Base-by-base conservation (phyloP, 2,888 invertebrate genomes). In the Caenorhabditis sp. region DNA sequence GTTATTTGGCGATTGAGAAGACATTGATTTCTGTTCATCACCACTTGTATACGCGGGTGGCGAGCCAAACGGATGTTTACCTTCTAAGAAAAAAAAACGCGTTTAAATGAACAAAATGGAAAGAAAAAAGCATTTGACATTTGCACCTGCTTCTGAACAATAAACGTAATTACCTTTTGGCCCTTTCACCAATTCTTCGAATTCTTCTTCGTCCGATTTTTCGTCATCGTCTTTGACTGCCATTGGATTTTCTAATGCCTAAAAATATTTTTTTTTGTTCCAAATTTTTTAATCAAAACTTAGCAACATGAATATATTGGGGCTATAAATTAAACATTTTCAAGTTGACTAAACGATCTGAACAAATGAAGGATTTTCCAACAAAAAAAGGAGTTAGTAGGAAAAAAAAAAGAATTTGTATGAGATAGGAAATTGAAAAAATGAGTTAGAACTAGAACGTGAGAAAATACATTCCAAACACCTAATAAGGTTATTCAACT, bases 201-300 rank as follows among this genome's bases (percentile, higher is more conserved):
- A 64, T n/a, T 70, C 69, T 12, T 67, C 69, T n/a, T 67, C 69
- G 14, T 49, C 26, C 49, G 58, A 36, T 24, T 27, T 50, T 14
- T 53, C 43, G 19, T 70, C 70, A 36, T 62, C 62, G 12, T 62
- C 71, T 23, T 58, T 53, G 14, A 59, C 68, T 1, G 67, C 23
- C 67, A 76, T 76, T 19, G 78, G 78, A 43, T 78, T 76, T 50
- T 73, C 76, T 55, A 78, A 60, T 14, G 76, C 76, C 78, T 78
- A 59, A 14, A 77, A 72, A 26, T 3, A 26, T 27, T n/a, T 21
- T 37, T 17, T 23, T 24, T 24, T 53, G 3, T 24, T 14, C 6
- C 53, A 21, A 51, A n/a, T n/a, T 51, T 51, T 5, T 21, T 31
- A 51, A 36, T 4, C 37, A 51, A n/a, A 24, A 51, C 24, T 19